Evolutionary conservation across 2,113 vertebrate species (phyloP), one percentile per base, ranked within the genome.

Genomic region (Lepidothrix coronata): DNA sequence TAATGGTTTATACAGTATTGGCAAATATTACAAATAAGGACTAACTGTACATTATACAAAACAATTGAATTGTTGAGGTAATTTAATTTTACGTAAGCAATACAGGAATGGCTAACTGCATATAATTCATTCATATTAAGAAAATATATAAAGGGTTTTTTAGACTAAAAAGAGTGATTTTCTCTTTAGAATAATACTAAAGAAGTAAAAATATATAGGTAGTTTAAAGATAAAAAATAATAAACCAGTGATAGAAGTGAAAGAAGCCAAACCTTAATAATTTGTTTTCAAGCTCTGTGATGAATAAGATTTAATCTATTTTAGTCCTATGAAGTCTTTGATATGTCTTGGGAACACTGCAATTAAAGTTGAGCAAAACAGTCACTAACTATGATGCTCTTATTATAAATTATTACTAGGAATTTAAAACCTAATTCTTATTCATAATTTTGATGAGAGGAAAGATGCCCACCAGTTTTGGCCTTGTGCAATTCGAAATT

Each of bases 331-430:
- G n/a, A 67, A 74, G 20, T 66, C 49, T 80, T 88, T 70, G 37
- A 58, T 87, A 20, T 55, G 12, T 80, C 86, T 91, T 84, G 63
- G 25, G 59, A 90, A 54, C 59, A 59, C 54, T 77, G 55, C 59
- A 94, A 73, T 94, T 95, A 91, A 51, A 86, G 28, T 28, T 20
- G 11, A 94, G n/a, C 55, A 84, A 95, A 93, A 52, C 43, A 68
- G n/a, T 92, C 67, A 88, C 55, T n/a, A 89, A 22, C 24, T 74
- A 27, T 68, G 27, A 72, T 85, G 58, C 13, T 94, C 6, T 79
- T 76, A 78, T 52, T 85, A 57, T 70, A 85, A 88, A 78, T 93
- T 90, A 83, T 79, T 94, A 65, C 48, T 90, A 66, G 5, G 17
- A 79, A 46, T 68, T 88, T 54, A 49, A 73, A 76, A 41, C 20